Evolutionary conservation across 2,113 vertebrate species (phyloP).

Genomic region (Paramisgurnus dabryanus): DNA sequence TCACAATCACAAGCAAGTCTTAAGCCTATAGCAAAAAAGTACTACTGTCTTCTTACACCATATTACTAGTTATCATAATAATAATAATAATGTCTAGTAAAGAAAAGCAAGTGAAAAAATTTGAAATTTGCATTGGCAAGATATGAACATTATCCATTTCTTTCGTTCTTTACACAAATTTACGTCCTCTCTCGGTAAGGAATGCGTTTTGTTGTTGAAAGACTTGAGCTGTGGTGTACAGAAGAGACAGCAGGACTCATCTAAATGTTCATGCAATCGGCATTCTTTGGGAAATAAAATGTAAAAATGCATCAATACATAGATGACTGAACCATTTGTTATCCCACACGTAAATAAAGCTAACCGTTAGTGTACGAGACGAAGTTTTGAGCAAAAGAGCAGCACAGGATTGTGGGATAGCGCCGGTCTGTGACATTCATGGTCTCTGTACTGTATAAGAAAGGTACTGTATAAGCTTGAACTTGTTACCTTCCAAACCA

Average conservation of each 20-base stretch:
- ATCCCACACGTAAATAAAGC: not conserved
- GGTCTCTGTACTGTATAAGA: not conserved
- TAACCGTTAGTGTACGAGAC: slow-evolving; percentile 10
- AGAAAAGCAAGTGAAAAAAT: slow-evolving; percentile 63
- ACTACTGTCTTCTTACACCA: slow-evolving; percentile 74
- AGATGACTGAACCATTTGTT: slow-evolving; percentile 1
- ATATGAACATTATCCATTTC: slow-evolving; percentile 62
- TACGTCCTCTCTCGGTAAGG: slow-evolving; percentile 12
- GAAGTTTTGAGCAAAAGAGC: not conserved
- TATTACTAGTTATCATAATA: slow-evolving; percentile 67
- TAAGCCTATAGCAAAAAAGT: slow-evolving; percentile 72
- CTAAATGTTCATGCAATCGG: slow-evolving; percentile 6
- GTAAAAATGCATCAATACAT: not conserved
- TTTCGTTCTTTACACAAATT: slow-evolving; percentile 38
- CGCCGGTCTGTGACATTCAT: slow-evolving; percentile 9
- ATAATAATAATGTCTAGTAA: slow-evolving; percentile 43
- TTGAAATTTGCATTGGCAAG: slow-evolving; percentile 67
- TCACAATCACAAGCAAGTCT: slow-evolving; percentile 77
- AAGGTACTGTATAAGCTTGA: too few species aligned
- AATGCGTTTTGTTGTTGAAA: slow-evolving; percentile 26
- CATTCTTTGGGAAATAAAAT: slow-evolving; percentile 28
- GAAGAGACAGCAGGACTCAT: slow-evolving; percentile 22
- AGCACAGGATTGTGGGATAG: slow-evolving; percentile 15
- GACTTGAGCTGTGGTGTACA: not conserved
- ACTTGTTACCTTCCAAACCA: not conserved